Base-by-base conservation (phyloP, 2,888 invertebrate genomes). In the Trissolcus brochymenae region DNA sequence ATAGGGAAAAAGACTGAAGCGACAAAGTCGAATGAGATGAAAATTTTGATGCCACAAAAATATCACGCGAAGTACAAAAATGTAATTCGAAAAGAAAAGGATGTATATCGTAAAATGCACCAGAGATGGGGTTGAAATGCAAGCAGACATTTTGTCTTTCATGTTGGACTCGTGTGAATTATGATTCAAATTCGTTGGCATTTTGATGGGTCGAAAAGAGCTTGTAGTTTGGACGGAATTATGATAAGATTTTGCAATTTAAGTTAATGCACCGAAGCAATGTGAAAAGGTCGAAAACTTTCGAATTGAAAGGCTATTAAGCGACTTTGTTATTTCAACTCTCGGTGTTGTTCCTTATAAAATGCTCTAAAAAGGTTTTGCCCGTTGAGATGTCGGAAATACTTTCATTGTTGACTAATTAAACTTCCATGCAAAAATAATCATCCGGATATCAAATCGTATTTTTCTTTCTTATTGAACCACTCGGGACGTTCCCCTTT, bases 21-120 rank as follows among this genome's bases (percentile, higher is more conserved):
- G 40, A 64, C 16, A 41, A 41, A 57, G 56, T 71, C 55, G 41
- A 6, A 55, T 50, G 40, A 19, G 19, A 56, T 56, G 61, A 35
- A 60, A 59, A 40, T 2, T 67, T 59, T 67, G 29, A 57, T 66
- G 13, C 13, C 35, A 4, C 16, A 4, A 50, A 50, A 50, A 16
- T 16, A 21, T 6, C 6, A 9, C 21, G 4, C 4, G 6, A 1
- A 50, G 17, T 13, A 25, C 35, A 50, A 13, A 60, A 13, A 50
- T 35, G 7, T 60, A 50, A 60, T 50, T 29, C 13, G 19, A 14
- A 4, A 6, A 41, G 41, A 19, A 41, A 41, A 6, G 3, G 35
- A 6, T 35, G 51, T 11, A 51, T 1, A 19, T 9, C 2, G 51
- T 19, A 21, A 51, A 51, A 19, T 51, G 7, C 51, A 51, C 16